Percentiles rank a stretch among this genome's conserved stretches.
Evolutionary conservation across 2,113 vertebrate species (phyloP).

Genomic region (Gorsachius goisagi): DNA sequence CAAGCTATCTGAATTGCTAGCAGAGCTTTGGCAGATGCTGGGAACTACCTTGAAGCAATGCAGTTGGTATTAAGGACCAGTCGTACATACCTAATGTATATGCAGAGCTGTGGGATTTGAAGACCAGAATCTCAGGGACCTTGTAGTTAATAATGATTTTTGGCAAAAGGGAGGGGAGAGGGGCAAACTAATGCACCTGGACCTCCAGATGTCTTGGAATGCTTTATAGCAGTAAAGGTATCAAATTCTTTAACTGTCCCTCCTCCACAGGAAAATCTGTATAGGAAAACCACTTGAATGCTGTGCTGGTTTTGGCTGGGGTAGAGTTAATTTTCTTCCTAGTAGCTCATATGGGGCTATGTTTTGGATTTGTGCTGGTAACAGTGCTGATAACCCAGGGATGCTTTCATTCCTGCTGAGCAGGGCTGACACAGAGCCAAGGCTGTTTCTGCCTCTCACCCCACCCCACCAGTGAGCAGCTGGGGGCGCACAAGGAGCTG

Average conservation of each 20-base stretch:
- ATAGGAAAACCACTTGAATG: not conserved
- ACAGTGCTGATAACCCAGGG: too few species aligned
- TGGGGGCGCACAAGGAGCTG: too few species aligned
- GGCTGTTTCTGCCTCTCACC: too few species aligned
- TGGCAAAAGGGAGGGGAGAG: not conserved
- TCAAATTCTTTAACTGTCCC: not conserved
- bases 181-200: not conserved
- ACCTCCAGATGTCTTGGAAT: not conserved
- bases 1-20: not conserved
- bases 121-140: not conserved
- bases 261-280: not conserved
- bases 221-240: not conserved
- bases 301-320: too few species aligned
- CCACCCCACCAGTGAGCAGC: too few species aligned
- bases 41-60: not conserved
- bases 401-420: too few species aligned
- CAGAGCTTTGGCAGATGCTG: not conserved
- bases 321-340: too few species aligned
- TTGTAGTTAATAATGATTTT: not conserved
- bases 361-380: too few species aligned
- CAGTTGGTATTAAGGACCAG: not conserved
- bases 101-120: not conserved
- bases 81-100: rapidly evolving
- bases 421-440: too few species aligned
- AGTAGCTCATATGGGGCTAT: too few species aligned